Evolutionary conservation across 2,113 vertebrate species (phyloP), one percentile per base, ranked within the genome.

Genomic region (Oryzias melastigma): DNA sequence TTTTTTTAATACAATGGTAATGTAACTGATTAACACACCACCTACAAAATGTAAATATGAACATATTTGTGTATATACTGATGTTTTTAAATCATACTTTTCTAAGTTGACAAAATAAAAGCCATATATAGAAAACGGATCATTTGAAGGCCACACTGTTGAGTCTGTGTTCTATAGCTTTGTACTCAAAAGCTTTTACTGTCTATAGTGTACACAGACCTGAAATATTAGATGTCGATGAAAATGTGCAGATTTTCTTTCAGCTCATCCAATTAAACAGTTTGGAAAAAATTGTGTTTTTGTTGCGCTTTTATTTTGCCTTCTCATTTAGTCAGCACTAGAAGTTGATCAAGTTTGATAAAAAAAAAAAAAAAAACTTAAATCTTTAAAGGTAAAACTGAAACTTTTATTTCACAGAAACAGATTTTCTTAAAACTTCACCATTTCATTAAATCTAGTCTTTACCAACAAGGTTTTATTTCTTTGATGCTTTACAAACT

Each of bases 31-130:
- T 75, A 71, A 84, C 65, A 70, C 53, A 58, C 63, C 72, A 70
- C 77, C 65, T 74, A 61, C 57, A 70, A 78, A 59, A 66, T 93
- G 92, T 93, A 93, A 90, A 93, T 93, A 92, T 89, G 73, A 88
- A 87, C 85, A 85, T 92, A 90, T 88, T 78, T 88, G 80, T 93
- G 87, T 91, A 92, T 74, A 92, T 90, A 91, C 87, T 88, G 88
- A 90, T 85, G 90, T 89, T 93, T 93, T 93, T 91, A 91, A 35
- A 86, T 85, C 41, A 77, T 71, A 81, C 89, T 90, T 92, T 92
- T 92, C 86, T 91, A 91, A 91, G 85, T 90, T 87, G 87, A 88
- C 69, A 90, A 80, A 83, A 76, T 79, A 69, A 78, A 92, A 92
- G 90, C 91, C 90, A 92, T 93, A 92, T 88, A 91, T 87, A 64